Conservation (phyloP, 1,140 invertebrate genomes). For the Lasaia peninsularis region DNA sequence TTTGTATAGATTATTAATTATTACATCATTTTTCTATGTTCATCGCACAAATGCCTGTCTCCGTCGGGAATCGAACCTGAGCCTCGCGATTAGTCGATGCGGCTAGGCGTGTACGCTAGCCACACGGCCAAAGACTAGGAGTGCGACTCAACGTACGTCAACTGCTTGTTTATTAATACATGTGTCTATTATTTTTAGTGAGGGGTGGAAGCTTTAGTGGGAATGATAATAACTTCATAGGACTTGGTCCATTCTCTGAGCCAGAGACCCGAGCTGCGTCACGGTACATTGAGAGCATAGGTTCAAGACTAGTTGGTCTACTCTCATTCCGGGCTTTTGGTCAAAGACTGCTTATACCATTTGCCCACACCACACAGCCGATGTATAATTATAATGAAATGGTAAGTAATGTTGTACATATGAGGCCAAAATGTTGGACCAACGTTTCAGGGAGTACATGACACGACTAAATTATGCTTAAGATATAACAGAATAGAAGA, state of each 20-base stretch:
- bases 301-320: conserved; percentile 49
- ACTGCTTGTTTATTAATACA: background rate
- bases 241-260: conserved; percentile 80
- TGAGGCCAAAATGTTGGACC: no score
- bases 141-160: no score
- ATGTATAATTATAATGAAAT: conserved; percentile 76
- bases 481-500: no score
- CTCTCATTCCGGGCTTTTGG: conserved; percentile 75
- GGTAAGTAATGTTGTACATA: conserved; percentile 42
- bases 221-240: conserved; percentile 54
- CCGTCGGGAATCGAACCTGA: no score
- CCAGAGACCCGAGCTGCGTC: conserved; percentile 76
- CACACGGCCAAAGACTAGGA: no score
- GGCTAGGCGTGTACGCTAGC: no score
- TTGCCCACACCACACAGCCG: conserved; percentile 52
- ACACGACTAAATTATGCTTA: no score
- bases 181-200: conserved; percentile 38
- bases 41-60: no score
- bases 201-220: conserved; percentile 45
- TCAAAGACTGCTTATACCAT: conserved; percentile 69
- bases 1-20: no score
- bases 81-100: no score
- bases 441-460: no score
- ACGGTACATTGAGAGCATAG: conserved; percentile 56
- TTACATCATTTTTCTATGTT: no score